A percentile compares a stretch with the other conserved stretches of the same genome.
Conservation (phyloP, 2,797 vertebrate genomes). For the Vireo griseus region DNA sequence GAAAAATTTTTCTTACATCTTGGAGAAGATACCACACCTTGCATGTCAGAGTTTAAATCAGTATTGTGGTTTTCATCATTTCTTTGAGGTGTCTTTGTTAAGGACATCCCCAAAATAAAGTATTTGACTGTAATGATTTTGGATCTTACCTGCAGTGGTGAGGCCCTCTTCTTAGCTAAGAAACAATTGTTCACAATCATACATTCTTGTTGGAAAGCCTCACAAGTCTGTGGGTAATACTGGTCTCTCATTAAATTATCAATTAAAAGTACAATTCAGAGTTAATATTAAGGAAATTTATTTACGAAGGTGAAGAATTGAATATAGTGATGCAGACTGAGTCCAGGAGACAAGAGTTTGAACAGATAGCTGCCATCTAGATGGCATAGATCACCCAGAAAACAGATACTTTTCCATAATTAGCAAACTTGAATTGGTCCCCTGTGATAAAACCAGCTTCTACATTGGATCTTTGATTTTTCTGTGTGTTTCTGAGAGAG, state of each 20-base stretch:
- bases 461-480: neutral
- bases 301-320: neutral
- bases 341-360: neutral
- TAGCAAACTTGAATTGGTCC: neutral
- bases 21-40: neutral
- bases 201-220: neutral
- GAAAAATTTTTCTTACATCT: neutral
- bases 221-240: neutral
- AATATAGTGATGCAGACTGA: neutral
- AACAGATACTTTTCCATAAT: neutral
- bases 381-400: neutral
- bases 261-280: neutral
- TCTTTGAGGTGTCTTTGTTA: neutral
- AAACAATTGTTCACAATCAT: neutral
- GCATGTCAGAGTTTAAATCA: neutral
- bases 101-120: neutral
- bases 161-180: neutral
- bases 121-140: neutral
- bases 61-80: rapidly evolving
- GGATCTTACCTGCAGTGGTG: neutral
- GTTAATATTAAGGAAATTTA: neutral
- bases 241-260: neutral
- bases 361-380: neutral
- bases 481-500: neutral
- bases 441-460: neutral